Evolutionary conservation across 2,113 vertebrate genomes (phyloP).

Genomic region (Chascanopsetta lugubris): DNA sequence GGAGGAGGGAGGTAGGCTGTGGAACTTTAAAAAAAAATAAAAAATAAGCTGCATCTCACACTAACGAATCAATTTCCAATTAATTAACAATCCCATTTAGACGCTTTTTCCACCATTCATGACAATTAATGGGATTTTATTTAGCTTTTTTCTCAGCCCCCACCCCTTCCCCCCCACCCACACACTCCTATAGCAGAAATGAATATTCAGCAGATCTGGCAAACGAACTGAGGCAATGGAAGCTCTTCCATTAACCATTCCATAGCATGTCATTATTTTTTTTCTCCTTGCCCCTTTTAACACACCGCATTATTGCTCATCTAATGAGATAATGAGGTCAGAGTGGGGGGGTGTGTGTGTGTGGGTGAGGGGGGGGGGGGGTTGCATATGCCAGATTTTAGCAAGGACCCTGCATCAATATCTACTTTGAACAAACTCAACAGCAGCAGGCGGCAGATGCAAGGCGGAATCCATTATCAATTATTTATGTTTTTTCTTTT

Average conservation of each 20-base stretch:
- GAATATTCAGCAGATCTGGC: slow-evolving; percentile 66
- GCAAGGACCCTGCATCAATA: slow-evolving; percentile 45
- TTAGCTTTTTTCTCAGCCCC: slow-evolving; percentile 11
- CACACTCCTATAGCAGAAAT: slow-evolving; percentile 44
- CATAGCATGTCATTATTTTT: slow-evolving; percentile 40
- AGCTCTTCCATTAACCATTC: slow-evolving; percentile 46
- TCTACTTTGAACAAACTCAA: slow-evolving; percentile 66
- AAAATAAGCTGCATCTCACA: slow-evolving; percentile 19
- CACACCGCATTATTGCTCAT: slow-evolving; percentile 46
- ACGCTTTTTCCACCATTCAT: slow-evolving; percentile 18
- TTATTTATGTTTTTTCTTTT: slow-evolving; percentile 70
- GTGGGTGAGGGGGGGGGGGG: no score
- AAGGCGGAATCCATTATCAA: slow-evolving; percentile 71
- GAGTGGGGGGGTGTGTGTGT: slow-evolving; percentile 32
- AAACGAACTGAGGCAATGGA: slow-evolving; percentile 46
- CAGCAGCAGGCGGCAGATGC: slow-evolving; percentile 68
- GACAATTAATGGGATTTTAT: slow-evolving; percentile 36
- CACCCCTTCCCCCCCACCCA: slow-evolving; percentile 16
- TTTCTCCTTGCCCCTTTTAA: slow-evolving; percentile 29
- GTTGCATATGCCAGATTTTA: no score
- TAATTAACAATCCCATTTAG: slow-evolving; percentile 53
- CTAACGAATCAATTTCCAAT: slow-evolving; percentile 34
- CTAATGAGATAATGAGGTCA: slow-evolving; percentile 72
- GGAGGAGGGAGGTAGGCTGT: background rate
- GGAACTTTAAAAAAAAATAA: slow-evolving; percentile 32